These are phyloP conservation scores for Trissolcus japonicus DNA, from an alignment of 2,888 invertebrate species.

Conservation along the genomic window DNA sequence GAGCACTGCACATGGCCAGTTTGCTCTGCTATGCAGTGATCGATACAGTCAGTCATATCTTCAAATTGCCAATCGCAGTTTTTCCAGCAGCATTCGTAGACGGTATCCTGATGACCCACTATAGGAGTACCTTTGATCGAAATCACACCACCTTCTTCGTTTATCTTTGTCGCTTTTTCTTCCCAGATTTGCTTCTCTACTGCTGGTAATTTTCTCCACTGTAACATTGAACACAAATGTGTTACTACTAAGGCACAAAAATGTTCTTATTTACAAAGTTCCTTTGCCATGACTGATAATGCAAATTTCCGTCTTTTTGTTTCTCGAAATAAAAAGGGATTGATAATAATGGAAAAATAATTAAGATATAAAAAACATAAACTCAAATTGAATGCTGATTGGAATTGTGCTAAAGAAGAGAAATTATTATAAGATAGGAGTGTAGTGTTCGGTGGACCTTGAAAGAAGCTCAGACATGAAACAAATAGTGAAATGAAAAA, in stretches of 20 bases:
- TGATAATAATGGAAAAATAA: no score
- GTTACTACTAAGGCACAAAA: no score
- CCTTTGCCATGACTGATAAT: no score
- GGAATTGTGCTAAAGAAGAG: slow-evolving; percentile 9
- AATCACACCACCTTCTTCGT: slow-evolving; percentile 87
- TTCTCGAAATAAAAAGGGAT: no score
- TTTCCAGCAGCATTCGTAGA: slow-evolving; percentile 94
- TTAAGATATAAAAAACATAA: no score
- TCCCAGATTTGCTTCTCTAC: slow-evolving; percentile 96
- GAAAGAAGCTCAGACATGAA: background rate
- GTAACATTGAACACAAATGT: slow-evolving; percentile 64
- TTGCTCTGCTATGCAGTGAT: slow-evolving; percentile 90
- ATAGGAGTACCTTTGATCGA: slow-evolving; percentile 69
- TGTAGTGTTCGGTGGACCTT: slow-evolving; percentile 4
- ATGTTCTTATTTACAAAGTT: no score
- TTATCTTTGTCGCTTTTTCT: slow-evolving; percentile 91
- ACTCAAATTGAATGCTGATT: background rate
- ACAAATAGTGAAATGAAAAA: no score
- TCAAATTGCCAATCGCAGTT: slow-evolving; percentile 96
- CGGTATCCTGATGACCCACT: slow-evolving; percentile 75
- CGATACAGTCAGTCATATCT: slow-evolving; percentile 89
- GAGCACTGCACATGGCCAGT: slow-evolving; percentile 85
- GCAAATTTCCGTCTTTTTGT: no score
- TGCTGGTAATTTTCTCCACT: slow-evolving; percentile 95
- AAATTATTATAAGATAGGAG: slow-evolving; percentile 16